A percentile compares a stretch with the other conserved stretches of the same genome.
Conservation (phyloP, 2,113 vertebrate genomes). For the Grallaria varia region DNA sequence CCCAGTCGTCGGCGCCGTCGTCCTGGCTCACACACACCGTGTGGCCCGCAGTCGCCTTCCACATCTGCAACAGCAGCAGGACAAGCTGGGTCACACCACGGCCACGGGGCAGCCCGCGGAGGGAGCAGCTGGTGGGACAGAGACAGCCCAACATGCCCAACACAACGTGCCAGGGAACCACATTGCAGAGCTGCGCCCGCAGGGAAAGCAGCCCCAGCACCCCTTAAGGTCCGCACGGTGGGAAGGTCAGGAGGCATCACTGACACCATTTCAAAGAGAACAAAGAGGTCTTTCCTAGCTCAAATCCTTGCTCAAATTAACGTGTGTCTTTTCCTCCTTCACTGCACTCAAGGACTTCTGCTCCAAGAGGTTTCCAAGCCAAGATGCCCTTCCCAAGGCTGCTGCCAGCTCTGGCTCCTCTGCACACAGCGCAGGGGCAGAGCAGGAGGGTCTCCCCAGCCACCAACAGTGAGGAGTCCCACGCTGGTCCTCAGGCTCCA, state of each 20-base stretch:
- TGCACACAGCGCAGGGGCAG: neutral
- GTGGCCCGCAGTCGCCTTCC: slow-evolving; percentile 91
- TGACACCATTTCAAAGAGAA: neutral
- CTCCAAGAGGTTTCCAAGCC: neutral
- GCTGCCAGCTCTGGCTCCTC: neutral
- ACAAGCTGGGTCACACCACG: neutral
- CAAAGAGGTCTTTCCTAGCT: neutral
- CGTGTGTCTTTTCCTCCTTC: neutral
- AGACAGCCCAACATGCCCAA: neutral
- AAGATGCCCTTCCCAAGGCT: neutral
- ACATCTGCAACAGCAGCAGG: slow-evolving; percentile 82
- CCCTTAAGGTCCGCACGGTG: too few relatives aligned
- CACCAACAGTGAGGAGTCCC: neutral
- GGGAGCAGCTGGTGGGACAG: too few relatives aligned
- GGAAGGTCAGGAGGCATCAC: neutral
- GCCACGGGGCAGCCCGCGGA: neutral
- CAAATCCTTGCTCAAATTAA: neutral
- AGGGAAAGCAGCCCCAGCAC: neutral
- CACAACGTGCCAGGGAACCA: neutral
- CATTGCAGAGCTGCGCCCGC: neutral
- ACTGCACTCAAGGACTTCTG: neutral
- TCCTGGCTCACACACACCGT: slow-evolving; percentile 74
- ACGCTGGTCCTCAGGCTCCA: neutral
- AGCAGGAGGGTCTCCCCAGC: neutral
- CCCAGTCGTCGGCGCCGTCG: slow-evolving; percentile 90